Base-by-base conservation (phyloP, 2,888 invertebrate genomes). In the Melolontha melolontha region DNA sequence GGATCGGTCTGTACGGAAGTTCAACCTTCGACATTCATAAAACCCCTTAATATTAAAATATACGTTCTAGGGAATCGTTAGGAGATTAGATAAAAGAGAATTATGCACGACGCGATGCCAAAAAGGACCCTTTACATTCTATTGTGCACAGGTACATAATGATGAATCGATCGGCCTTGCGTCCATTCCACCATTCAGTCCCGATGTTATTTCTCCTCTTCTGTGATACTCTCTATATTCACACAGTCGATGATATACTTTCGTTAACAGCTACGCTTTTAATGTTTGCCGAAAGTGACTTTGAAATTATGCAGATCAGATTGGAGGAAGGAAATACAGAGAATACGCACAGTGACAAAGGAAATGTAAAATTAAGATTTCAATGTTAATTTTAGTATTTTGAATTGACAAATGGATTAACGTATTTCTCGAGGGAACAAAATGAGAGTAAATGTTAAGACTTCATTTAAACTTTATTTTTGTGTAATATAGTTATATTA, bases 51-150 rank as follows among this genome's bases (percentile, higher is more conserved):
- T 62, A 62, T 62, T 62, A 62, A 62, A 62, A 62, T 62, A 47
- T 62, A 62, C 59, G 59, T 62, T 59, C 47, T 29, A 16, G 34
- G 59, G 59, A 47, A 62, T 62, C 49, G 59, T 62, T 62, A 62
- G 59, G 34, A 62, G 64, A 64, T 64, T 64, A 64, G 64, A 64
- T 64, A 64, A 64, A 64, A 64, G 64, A 64, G 64, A 64, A 64
- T 64, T 64, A 64, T 64, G 64, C 64, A 52, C 64, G 40, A 40
- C 14, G 51, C 51, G 10, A 64, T 57, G 57, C 57, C 59, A 34
- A 62, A 62, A 42, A 62, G 59, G 59, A 62, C 47, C 59, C 59
- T 62, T 62, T 62, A 49, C 47, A 39, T 62, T 47, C 59, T 47
- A 62, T 62, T 62, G 59, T 62, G 34, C 59, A 49, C 59, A 62